A percentile compares a stretch with the other conserved stretches of the same genome.
These are phyloP conservation scores for Clamator glandarius DNA, from an alignment of 2,797 vertebrate species.

Conservation along the genomic window DNA sequence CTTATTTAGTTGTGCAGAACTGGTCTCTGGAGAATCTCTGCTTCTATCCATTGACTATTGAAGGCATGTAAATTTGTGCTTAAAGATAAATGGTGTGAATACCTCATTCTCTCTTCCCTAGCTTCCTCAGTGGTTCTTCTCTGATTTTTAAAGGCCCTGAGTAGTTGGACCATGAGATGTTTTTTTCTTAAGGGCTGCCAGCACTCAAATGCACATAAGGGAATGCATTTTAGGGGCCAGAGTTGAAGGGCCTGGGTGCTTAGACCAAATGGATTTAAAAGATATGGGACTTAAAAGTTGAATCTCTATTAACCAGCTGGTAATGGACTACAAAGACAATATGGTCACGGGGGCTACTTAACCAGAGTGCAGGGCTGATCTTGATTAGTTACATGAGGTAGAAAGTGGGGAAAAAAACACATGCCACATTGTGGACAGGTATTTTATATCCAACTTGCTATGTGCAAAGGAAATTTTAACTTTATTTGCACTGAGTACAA, in stretches of 20 bases:
- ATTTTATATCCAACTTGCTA: background rate
- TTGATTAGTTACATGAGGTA: background rate
- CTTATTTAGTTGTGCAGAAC: background rate
- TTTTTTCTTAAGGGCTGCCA: background rate
- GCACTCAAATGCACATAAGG: background rate
- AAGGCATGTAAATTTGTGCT: background rate
- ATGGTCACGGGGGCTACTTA: background rate
- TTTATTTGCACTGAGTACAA: background rate
- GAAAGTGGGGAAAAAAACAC: background rate
- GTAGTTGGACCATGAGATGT: background rate
- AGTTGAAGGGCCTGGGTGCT: background rate
- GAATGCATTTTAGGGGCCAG: background rate
- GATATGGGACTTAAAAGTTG: background rate
- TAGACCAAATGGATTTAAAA: background rate
- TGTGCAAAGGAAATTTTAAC: background rate
- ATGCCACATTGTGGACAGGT: background rate
- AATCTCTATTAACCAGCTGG: background rate
- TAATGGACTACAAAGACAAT: background rate
- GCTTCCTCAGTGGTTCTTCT: background rate
- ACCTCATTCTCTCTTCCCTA: background rate
- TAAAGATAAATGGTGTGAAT: background rate
- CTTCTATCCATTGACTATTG: background rate
- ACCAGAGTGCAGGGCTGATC: background rate
- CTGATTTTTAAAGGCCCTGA: background rate
- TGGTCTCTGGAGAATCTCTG: background rate